A percentile compares a stretch with the other conserved stretches of the same genome.
These are phyloP conservation scores for Tetragonula clypearis DNA, from an alignment of 1,140 invertebrate species.

Conservation along the genomic window DNA sequence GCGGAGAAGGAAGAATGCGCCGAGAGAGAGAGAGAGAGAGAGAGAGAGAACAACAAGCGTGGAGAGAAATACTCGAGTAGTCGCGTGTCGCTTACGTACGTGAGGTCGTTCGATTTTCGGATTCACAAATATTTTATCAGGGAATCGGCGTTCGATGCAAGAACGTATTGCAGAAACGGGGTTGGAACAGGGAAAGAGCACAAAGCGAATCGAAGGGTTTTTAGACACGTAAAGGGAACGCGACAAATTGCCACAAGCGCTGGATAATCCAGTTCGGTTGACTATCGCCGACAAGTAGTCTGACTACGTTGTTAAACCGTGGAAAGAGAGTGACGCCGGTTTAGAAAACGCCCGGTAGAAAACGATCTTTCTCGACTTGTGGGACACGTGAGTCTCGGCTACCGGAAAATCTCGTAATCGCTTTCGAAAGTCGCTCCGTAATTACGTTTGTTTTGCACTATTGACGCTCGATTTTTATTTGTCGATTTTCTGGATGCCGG, in stretches of 20 bases:
- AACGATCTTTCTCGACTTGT: constrained; percentile 11
- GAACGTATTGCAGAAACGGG: neutral
- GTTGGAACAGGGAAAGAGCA: neutral
- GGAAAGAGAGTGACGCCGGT: neutral
- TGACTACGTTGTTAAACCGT: constrained; percentile 16
- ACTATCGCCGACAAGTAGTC: constrained; percentile 1
- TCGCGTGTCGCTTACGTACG: too few relatives aligned
- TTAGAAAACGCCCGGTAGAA: neutral
- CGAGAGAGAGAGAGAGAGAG: neutral
- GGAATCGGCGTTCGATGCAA: neutral
- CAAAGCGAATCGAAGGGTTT: neutral
- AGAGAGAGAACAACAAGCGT: neutral
- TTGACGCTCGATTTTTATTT: constrained; percentile 66
- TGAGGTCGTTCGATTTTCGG: too few relatives aligned
- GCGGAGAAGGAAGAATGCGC: neutral
- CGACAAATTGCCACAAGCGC: constrained; percentile 1
- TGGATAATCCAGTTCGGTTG: constrained; percentile 21
- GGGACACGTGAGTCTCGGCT: constrained; percentile 14
- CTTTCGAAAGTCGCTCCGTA: constrained; percentile 55
- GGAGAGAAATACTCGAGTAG: neutral
- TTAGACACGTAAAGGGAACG: neutral
- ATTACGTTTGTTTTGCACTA: constrained; percentile 64
- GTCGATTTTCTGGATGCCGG: neutral
- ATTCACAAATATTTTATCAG: neutral
- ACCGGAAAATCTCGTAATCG: constrained; percentile 61